Evolutionary conservation across 2,797 vertebrate species (phyloP).

Genomic region (Pseudomugil tenellus): DNA sequence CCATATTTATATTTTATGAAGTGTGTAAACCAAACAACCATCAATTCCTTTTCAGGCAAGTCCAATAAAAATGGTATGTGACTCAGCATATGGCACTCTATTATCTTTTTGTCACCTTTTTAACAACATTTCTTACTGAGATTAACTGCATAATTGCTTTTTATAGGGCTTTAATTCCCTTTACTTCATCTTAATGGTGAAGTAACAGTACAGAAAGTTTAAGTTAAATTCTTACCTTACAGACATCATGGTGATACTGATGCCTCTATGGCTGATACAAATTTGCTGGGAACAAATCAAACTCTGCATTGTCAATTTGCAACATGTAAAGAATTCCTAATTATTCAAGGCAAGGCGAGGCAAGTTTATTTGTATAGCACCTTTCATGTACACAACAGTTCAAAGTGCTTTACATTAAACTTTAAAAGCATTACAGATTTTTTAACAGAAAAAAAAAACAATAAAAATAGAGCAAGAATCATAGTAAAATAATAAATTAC

Average conservation of each 20-base stretch:
- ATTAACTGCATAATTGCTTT: conserved; percentile 37
- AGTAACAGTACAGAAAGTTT: conserved; percentile 12
- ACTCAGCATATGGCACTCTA: conserved; percentile 18
- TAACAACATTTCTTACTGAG: conserved; percentile 28
- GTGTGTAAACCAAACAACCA: conserved; percentile 13
- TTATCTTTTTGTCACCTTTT: conserved; percentile 65
- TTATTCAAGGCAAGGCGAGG: too few relatives aligned
- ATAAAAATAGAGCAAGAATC: too few relatives aligned
- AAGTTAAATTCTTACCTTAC: conserved; percentile 2
- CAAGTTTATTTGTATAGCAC: too few relatives aligned
- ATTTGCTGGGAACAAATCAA: not conserved
- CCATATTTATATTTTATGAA: conserved; percentile 29
- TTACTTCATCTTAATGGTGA: conserved; percentile 36
- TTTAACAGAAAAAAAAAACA: too few relatives aligned
- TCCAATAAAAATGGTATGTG: conserved; percentile 40
- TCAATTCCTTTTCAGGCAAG: conserved; percentile 37
- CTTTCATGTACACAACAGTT: too few relatives aligned
- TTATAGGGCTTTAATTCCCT: conserved; percentile 30
- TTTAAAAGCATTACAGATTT: too few relatives aligned
- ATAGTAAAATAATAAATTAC: too few relatives aligned
- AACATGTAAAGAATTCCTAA: not conserved
- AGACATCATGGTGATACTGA: not conserved
- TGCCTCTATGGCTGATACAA: not conserved
- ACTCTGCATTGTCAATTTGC: not conserved
- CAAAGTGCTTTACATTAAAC: too few relatives aligned